A percentile compares a stretch with the other conserved stretches of the same genome.
These are phyloP conservation scores for Dromiciops gliroides DNA, from an alignment of 2,113 vertebrate genomes.

Conservation along the genomic window DNA sequence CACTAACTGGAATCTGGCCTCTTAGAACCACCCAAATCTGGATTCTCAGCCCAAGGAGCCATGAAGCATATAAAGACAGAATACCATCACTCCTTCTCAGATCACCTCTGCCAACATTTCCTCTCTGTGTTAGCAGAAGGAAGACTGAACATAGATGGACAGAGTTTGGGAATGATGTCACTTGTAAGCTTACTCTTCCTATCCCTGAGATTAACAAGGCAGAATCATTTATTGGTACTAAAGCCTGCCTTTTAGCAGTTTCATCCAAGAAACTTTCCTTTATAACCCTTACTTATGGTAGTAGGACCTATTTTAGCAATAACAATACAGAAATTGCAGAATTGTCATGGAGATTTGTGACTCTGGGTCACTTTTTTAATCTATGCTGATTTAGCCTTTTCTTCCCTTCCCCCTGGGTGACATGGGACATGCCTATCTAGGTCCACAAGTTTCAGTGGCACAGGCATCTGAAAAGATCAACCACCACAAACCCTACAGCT, in stretches of 20 bases:
- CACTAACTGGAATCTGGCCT: not conserved
- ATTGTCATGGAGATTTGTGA: not conserved
- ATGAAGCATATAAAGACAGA: not conserved
- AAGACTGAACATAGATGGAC: not conserved
- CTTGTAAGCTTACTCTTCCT: not conserved
- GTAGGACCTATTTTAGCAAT: not conserved
- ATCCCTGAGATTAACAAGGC: not conserved
- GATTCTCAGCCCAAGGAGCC: not conserved
- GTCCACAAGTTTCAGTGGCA: not conserved
- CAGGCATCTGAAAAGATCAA: not conserved
- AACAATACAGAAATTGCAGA: not conserved
- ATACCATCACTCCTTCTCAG: not conserved
- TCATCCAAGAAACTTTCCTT: not conserved
- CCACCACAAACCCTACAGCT: not conserved
- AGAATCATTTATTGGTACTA: not conserved
- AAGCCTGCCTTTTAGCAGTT: not conserved
- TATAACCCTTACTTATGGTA: not conserved
- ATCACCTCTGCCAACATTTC: not conserved
- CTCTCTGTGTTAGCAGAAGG: not conserved
- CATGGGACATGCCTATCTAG: not conserved
- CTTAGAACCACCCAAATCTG: not conserved
- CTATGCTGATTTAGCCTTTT: not conserved
- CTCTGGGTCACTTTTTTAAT: not conserved
- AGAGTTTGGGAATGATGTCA: not conserved
- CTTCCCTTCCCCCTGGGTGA: not conserved